Evolutionary conservation across 2,888 invertebrate genomes (phyloP).

Genomic region (Lepidocyrtoides sp.): DNA sequence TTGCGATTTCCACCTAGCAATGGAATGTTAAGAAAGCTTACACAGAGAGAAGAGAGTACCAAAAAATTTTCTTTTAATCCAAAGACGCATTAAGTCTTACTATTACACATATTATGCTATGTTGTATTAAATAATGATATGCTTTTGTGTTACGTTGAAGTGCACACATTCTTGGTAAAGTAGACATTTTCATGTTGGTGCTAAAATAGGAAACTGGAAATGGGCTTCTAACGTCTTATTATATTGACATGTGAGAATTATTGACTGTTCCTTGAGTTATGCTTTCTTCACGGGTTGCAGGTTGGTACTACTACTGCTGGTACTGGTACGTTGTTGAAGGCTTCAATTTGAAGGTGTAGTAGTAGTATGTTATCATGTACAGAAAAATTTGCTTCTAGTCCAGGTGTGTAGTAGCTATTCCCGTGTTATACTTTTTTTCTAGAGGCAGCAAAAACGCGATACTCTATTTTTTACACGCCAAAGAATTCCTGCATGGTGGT

Average conservation of each 20-base stretch:
- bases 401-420: neutral
- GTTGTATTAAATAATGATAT: no score
- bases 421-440: neutral
- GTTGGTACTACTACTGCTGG: neutral
- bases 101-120: no score
- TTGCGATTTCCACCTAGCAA: neutral
- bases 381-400: no score
- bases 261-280: constrained; percentile 46
- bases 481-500: neutral
- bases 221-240: constrained; percentile 56
- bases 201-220: constrained; percentile 39
- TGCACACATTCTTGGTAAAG: neutral
- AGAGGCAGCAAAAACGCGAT: neutral
- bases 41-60: no score
- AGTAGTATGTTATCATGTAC: no score
- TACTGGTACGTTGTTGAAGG: no score
- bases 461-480: no score
- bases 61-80: no score
- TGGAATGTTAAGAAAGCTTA: neutral
- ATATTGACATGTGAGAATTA: constrained; percentile 52
- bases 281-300: neutral
- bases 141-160: neutral
- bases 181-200: neutral
- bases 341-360: no score
- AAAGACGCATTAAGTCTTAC: no score